Evolutionary conservation across 2,797 vertebrate species (phyloP).

Genomic region (Dendrocincla tyrannina): DNA sequence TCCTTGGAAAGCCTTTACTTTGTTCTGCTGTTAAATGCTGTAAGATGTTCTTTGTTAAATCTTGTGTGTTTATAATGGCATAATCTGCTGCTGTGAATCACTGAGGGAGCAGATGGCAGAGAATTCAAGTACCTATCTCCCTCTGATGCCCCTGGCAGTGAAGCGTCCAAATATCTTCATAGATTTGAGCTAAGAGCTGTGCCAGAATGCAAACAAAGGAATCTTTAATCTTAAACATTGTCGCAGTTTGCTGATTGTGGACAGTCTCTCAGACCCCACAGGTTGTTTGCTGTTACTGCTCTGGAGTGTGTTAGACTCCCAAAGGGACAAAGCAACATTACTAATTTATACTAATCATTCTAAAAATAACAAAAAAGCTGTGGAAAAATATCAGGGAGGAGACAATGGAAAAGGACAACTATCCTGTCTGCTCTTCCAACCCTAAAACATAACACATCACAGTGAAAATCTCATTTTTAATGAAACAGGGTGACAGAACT

Average conservation of each 20-base stretch:
- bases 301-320: not conserved
- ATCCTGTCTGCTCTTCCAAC: not conserved
- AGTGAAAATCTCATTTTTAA: not conserved
- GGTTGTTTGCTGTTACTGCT: not conserved
- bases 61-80: not conserved
- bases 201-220: constrained; percentile 35
- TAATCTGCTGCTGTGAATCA: not conserved
- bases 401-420: not conserved
- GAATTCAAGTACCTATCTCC: not conserved
- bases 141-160: not conserved
- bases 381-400: not conserved
- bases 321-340: not conserved
- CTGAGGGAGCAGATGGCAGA: constrained; percentile 20
- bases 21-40: not conserved
- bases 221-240: not conserved
- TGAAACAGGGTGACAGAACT: not conserved
- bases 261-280: constrained; percentile 18
- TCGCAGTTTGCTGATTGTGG: not conserved
- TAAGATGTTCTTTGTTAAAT: not conserved
- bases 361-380: not conserved
- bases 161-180: not conserved
- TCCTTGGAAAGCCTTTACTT: not conserved
- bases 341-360: constrained; percentile 23
- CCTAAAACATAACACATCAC: not conserved
- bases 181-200: not conserved